phyloP scores from a whole-genome alignment of 2,113 vertebrate species.

The Dolichotis patagonum region DNA sequence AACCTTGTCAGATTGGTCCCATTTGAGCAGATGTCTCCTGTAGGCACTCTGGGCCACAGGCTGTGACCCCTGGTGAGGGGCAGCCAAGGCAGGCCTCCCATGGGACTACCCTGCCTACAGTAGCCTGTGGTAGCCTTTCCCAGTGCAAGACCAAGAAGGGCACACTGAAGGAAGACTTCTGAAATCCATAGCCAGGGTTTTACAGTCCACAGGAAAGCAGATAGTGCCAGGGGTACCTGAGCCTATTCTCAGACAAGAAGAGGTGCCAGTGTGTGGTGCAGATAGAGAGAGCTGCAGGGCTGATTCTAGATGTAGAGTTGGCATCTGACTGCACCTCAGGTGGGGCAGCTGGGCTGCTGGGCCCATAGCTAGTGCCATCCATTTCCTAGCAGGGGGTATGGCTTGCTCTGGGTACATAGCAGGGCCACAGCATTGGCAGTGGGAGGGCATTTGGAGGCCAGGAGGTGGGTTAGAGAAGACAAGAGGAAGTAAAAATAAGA shows the following conservation, averaged over 20 bases:
- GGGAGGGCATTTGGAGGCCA: background rate
- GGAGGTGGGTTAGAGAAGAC: background rate
- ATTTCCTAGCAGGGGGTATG: background rate
- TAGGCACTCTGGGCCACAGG: background rate
- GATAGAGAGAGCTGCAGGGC: background rate
- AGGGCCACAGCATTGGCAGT: background rate
- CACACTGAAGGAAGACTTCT: background rate
- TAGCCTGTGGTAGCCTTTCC: background rate
- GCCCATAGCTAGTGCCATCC: background rate
- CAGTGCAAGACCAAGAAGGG: background rate
- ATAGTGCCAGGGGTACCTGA: background rate
- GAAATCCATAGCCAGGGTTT: background rate
- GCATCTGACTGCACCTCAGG: background rate
- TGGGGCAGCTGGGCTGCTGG: background rate
- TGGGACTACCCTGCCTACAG: background rate
- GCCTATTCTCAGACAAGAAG: background rate
- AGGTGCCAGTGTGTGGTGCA: background rate
- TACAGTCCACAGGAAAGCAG: slow-evolving; percentile 3
- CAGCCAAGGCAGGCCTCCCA: background rate
- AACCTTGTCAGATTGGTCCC: background rate
- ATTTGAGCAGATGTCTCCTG: background rate
- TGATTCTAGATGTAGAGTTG: background rate
- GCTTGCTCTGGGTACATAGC: background rate
- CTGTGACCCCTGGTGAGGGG: background rate
- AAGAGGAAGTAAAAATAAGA: background rate